Evolutionary conservation across 2,113 vertebrate species (phyloP).

Genomic region (Leptodactylus fuscus): DNA sequence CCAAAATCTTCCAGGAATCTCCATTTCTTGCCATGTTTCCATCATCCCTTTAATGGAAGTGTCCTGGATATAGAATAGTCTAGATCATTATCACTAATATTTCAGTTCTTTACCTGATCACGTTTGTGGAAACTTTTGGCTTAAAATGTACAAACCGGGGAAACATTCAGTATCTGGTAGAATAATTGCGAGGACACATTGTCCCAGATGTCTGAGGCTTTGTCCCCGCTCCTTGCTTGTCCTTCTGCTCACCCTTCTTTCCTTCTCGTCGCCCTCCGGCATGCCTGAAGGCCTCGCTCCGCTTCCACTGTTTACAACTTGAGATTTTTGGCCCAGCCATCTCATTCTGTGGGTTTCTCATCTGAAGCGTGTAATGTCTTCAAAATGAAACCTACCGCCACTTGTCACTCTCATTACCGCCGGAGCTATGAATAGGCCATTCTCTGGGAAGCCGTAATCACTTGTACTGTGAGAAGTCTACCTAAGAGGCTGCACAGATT

Average conservation of each 20-base stretch:
- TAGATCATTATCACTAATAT: no score
- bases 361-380: slow-evolving; percentile 49
- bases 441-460: slow-evolving; percentile 35
- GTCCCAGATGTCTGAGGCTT: not conserved
- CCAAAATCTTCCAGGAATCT: no score
- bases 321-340: slow-evolving; percentile 28
- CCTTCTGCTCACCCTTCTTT: not conserved
- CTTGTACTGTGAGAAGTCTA: not conserved
- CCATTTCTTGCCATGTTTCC: no score
- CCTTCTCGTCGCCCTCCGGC: not conserved
- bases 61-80: no score
- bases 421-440: slow-evolving; percentile 22
- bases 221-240: not conserved
- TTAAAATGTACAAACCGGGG: not conserved
- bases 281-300: not conserved
- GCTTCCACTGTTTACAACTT: slow-evolving; percentile 7
- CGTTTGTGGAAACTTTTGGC: no score
- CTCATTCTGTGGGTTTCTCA: slow-evolving; percentile 40
- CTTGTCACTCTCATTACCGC: slow-evolving; percentile 46
- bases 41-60: no score
- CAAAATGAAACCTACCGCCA: slow-evolving; percentile 36
- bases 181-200: not conserved
- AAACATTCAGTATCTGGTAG: not conserved
- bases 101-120: no score
- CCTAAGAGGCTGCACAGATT: not conserved